Evolutionary conservation across 2,113 vertebrate genomes (phyloP).

Genomic region (Nesogale talazaci): DNA sequence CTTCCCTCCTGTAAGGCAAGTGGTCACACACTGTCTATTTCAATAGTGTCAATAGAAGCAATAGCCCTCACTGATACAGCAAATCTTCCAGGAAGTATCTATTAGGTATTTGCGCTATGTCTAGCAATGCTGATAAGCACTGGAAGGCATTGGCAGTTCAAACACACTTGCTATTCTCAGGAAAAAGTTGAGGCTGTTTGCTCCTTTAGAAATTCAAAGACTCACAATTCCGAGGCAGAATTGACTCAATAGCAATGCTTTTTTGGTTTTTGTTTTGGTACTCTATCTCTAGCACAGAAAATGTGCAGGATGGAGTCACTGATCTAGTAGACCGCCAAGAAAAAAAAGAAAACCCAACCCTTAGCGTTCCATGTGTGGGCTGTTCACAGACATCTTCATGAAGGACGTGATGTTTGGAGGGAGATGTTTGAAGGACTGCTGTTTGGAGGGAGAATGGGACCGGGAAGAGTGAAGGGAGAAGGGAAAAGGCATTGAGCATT

Average conservation of each 20-base stretch:
- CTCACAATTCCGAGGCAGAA: too few relatives aligned
- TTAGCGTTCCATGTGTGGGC: neutral
- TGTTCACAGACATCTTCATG: neutral
- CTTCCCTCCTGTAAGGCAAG: neutral
- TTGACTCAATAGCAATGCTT: too few relatives aligned
- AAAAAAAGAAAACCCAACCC: neutral
- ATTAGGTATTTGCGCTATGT: neutral
- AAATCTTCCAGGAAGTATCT: neutral
- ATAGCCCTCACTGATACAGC: rapidly evolving
- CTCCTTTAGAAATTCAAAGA: too few relatives aligned
- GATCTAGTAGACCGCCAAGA: neutral
- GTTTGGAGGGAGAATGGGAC: neutral
- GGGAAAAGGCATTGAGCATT: neutral
- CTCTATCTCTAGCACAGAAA: neutral
- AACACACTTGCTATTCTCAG: too few relatives aligned
- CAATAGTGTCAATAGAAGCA: neutral
- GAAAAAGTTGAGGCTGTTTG: too few relatives aligned
- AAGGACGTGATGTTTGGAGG: neutral
- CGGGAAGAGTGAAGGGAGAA: neutral
- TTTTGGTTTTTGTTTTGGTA: too few relatives aligned
- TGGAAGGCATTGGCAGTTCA: too few relatives aligned
- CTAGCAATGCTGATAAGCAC: too few relatives aligned
- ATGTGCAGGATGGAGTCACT: neutral
- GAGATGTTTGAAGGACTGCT: too few relatives aligned
- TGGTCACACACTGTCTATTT: rapidly evolving